Percentiles rank a stretch among this genome's conserved stretches.
Evolutionary conservation across 2,113 vertebrate species (phyloP).

Genomic region (Otolemur garnettii): DNA sequence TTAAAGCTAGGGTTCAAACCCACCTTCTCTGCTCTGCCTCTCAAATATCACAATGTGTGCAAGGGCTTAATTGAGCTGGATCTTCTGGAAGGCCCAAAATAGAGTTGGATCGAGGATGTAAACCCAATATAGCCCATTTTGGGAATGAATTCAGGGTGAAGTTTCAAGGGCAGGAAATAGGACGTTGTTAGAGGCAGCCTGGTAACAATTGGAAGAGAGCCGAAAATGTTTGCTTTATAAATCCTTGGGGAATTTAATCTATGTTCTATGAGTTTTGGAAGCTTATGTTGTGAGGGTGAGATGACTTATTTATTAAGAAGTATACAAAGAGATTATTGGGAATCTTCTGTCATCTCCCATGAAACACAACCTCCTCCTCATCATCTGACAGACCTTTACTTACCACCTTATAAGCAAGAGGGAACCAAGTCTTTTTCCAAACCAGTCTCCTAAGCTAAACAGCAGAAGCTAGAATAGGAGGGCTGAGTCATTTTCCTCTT

Average conservation of each 20-base stretch:
- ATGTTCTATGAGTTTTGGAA: conserved; percentile 21
- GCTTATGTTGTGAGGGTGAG: conserved; percentile 20
- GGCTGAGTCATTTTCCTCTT: conserved; percentile 68
- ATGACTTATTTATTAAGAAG: conserved; percentile 57
- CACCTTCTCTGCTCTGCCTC: conserved; percentile 1
- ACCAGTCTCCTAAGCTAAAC: conserved; percentile 41
- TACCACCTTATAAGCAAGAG: conserved; percentile 27
- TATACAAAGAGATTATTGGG: conserved; percentile 49
- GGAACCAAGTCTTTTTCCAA: conserved; percentile 35
- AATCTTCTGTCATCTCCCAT: conserved; percentile 56
- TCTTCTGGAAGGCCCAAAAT: background rate
- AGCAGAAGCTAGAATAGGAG: conserved; percentile 41
- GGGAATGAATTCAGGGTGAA: conserved; percentile 19
- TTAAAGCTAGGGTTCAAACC: conserved; percentile 40
- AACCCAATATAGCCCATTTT: background rate
- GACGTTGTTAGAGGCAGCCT: background rate
- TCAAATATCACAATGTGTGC: background rate
- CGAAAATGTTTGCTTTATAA: conserved; percentile 22
- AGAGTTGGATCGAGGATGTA: background rate
- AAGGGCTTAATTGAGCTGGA: background rate
- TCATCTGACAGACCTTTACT: conserved; percentile 48
- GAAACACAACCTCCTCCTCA: conserved; percentile 52
- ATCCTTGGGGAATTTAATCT: conserved; percentile 42
- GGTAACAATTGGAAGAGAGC: background rate
- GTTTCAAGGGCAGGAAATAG: conserved; percentile 36